Evolutionary conservation across 2,797 vertebrate genomes (phyloP).

Genomic region (Epinephelus awoara): DNA sequence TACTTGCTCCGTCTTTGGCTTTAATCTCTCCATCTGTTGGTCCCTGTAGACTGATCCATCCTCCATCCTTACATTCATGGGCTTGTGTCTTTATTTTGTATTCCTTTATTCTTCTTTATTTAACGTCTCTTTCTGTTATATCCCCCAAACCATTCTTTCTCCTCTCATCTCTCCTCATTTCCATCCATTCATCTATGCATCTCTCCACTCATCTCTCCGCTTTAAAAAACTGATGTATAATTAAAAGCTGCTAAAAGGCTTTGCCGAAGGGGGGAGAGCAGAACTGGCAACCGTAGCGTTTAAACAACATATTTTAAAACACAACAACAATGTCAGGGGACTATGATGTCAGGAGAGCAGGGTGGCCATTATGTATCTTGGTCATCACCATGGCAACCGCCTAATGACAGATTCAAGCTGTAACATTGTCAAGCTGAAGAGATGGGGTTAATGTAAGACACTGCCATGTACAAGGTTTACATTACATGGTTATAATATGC

Average conservation of each 20-base stretch:
- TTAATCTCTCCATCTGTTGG: constrained; percentile 43
- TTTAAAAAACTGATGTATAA: constrained; percentile 56
- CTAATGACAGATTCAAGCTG: constrained; percentile 32
- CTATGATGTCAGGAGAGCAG: neutral
- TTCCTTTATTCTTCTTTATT: neutral
- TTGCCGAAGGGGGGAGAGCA: neutral
- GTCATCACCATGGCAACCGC: constrained; percentile 43
- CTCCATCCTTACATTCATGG: constrained; percentile 20
- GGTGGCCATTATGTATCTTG: constrained; percentile 18
- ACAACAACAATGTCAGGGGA: constrained; percentile 5
- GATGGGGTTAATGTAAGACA: neutral
- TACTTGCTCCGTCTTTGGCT: neutral
- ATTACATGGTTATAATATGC: neutral
- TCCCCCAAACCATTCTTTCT: neutral
- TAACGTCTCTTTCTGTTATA: neutral
- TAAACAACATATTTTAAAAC: constrained; percentile 38
- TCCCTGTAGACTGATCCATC: constrained; percentile 15
- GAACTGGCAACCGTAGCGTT: constrained; percentile 17
- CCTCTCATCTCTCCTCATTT: constrained; percentile 8
- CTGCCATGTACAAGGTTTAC: neutral
- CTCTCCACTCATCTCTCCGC: neutral
- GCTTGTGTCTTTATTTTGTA: neutral
- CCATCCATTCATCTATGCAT: constrained; percentile 6
- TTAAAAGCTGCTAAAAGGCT: constrained; percentile 66
- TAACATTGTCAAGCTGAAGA: constrained; percentile 10